These are phyloP conservation scores for Pristis pectinata DNA, from an alignment of 2,797 vertebrate species.

Conservation along the genomic window DNA sequence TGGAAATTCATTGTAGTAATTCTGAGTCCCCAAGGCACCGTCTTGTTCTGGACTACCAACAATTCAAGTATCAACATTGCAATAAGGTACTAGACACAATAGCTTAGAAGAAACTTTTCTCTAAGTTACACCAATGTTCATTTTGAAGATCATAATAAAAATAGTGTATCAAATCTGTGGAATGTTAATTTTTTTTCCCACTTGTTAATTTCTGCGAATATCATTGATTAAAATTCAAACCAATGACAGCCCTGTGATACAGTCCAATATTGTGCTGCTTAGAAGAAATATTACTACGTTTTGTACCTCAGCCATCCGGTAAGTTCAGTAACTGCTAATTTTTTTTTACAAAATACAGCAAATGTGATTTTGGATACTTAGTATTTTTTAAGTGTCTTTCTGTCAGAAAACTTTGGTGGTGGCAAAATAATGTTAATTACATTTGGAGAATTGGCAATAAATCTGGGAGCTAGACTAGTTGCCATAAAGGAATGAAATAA, in stretches of 20 bases:
- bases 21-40: not conserved
- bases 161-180: slow-evolving; percentile 44
- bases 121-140: not conserved
- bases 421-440: too few relatives aligned
- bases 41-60: not conserved
- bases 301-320: not conserved
- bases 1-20: not conserved
- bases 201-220: not conserved
- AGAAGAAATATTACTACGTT: not conserved
- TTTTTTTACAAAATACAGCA: not conserved
- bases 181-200: not conserved
- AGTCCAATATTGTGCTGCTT: not conserved
- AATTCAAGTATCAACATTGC: not conserved
- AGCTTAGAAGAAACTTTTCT: too few relatives aligned
- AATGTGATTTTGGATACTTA: not conserved
- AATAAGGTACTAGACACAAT: not conserved
- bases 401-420: not conserved
- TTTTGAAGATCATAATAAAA: slow-evolving; percentile 32
- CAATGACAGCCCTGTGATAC: not conserved
- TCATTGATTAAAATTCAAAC: not conserved
- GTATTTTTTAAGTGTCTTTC: not conserved
- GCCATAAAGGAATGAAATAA: not conserved
- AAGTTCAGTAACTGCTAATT: not conserved
- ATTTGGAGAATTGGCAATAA: not conserved
- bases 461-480: not conserved